phyloP scores from a whole-genome alignment of 2,888 invertebrate species.

The Diarsia mendica region DNA sequence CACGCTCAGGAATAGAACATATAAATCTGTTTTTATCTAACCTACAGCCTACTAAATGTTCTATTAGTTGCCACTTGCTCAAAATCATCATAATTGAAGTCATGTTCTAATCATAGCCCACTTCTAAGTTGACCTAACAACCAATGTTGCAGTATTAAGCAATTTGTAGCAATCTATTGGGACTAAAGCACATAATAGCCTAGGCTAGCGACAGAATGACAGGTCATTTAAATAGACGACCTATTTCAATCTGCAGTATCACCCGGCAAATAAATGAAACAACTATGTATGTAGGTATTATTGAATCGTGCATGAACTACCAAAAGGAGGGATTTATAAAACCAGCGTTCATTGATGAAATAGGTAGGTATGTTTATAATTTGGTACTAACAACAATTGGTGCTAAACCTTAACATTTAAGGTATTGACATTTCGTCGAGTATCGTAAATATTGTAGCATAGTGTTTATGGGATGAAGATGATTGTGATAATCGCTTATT shows the following conservation, averaged over 20 bases:
- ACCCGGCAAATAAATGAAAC: slow-evolving; percentile 33
- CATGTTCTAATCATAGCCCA: not conserved
- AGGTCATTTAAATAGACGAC: slow-evolving; percentile 39
- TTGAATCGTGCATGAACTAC: slow-evolving; percentile 22
- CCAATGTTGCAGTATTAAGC: slow-evolving; percentile 31
- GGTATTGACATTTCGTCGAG: slow-evolving; percentile 47
- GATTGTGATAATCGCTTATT: slow-evolving; percentile 21
- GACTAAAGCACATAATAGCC: slow-evolving; percentile 34
- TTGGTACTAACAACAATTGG: slow-evolving; percentile 26
- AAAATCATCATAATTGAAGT: not conserved
- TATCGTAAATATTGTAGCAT: too few relatives aligned
- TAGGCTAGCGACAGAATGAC: slow-evolving; percentile 31
- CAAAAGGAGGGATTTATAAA: slow-evolving; percentile 23
- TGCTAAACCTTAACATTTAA: slow-evolving; percentile 36
- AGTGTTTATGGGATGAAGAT: slow-evolving; percentile 27
- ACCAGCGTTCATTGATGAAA: slow-evolving; percentile 11
- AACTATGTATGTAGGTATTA: slow-evolving; percentile 1
- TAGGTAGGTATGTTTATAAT: slow-evolving; percentile 24
- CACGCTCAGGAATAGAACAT: not conserved
- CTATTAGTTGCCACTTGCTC: not conserved
- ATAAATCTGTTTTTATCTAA: not conserved
- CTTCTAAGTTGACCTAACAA: slow-evolving; percentile 14
- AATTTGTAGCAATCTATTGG: slow-evolving; percentile 53
- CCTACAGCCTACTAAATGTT: not conserved
- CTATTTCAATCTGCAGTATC: slow-evolving; percentile 40